Evolutionary conservation across 1,140 invertebrate genomes (phyloP).

Genomic region (Hydropsyche tenuis): DNA sequence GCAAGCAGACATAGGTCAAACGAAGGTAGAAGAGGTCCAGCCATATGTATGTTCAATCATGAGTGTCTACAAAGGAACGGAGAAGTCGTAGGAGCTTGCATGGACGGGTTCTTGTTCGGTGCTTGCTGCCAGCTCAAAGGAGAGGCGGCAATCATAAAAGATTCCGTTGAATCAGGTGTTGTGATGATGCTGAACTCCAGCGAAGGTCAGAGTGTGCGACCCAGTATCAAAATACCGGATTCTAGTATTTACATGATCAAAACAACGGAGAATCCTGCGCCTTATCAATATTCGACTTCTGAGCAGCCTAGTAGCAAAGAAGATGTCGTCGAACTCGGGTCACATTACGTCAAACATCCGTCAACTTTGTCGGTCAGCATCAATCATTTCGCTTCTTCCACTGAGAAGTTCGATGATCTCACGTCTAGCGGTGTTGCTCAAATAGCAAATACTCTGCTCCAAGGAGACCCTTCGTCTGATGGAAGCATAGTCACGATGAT

Average conservation of each 20-base stretch:
- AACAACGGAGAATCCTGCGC: constrained; percentile 50
- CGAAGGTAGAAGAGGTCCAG: constrained; percentile 69
- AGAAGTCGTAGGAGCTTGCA: constrained; percentile 85
- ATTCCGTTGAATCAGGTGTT: constrained; percentile 47
- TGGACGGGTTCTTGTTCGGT: constrained; percentile 90
- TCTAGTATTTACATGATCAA: constrained; percentile 35
- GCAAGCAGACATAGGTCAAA: constrained; percentile 63
- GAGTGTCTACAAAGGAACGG: constrained; percentile 83
- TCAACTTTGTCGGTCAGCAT: constrained; percentile 42
- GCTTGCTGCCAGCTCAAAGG: constrained; percentile 81
- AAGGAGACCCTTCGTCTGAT: constrained; percentile 44
- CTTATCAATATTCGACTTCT: constrained; percentile 47
- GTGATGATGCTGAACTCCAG: constrained; percentile 17
- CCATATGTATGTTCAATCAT: constrained; percentile 94
- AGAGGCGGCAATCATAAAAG: constrained; percentile 52
- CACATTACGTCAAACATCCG: constrained; percentile 37
- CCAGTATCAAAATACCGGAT: constrained; percentile 15
- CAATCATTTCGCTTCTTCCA: constrained; percentile 32
- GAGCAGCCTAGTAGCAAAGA: constrained; percentile 30
- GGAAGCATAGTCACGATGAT: constrained; percentile 15
- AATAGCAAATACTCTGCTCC: constrained; percentile 62
- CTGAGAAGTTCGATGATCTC: constrained; percentile 42
- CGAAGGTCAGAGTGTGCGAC: background rate
- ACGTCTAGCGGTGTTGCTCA: constrained; percentile 58
- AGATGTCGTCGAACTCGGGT: constrained; percentile 24